Evolutionary conservation across 2,113 vertebrate genomes (phyloP).

Genomic region (Stegostoma tigrinum): DNA sequence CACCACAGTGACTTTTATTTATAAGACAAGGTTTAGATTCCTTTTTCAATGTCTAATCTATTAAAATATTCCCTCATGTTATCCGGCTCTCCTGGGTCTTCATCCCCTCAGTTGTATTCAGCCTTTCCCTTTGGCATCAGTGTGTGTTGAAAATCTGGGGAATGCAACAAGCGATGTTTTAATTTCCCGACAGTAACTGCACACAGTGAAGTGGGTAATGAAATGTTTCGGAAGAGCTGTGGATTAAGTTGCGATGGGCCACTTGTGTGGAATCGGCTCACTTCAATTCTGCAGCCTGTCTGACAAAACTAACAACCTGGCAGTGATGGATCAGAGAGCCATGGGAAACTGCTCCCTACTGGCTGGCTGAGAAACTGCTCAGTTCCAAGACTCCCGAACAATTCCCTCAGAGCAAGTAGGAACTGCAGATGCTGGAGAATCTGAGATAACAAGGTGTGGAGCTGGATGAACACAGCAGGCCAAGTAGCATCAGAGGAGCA

Average conservation of each 20-base stretch:
- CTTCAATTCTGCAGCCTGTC: background rate
- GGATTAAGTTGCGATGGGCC: background rate
- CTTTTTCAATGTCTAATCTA: too few species aligned
- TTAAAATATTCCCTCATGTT: too few species aligned
- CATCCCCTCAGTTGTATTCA: too few species aligned
- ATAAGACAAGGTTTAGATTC: too few species aligned
- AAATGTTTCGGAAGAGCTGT: background rate
- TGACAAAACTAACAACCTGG: background rate
- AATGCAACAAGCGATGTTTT: background rate
- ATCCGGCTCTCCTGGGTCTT: too few species aligned
- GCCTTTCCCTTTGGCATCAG: too few species aligned
- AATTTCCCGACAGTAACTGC: background rate
- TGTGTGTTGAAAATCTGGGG: background rate
- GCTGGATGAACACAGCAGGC: too few species aligned
- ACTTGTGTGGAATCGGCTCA: background rate
- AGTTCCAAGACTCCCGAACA: background rate
- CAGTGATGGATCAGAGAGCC: background rate
- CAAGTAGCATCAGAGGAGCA: too few species aligned
- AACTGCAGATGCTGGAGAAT: too few species aligned
- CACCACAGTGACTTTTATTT: too few species aligned
- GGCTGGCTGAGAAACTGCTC: background rate
- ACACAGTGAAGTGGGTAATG: background rate
- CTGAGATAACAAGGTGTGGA: too few species aligned
- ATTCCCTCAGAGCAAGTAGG: background rate
- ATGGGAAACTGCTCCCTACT: background rate